Evolutionary conservation across 2,888 invertebrate species (phyloP), one percentile per base, ranked within the genome.

Genomic region (Phasia obesa): DNA sequence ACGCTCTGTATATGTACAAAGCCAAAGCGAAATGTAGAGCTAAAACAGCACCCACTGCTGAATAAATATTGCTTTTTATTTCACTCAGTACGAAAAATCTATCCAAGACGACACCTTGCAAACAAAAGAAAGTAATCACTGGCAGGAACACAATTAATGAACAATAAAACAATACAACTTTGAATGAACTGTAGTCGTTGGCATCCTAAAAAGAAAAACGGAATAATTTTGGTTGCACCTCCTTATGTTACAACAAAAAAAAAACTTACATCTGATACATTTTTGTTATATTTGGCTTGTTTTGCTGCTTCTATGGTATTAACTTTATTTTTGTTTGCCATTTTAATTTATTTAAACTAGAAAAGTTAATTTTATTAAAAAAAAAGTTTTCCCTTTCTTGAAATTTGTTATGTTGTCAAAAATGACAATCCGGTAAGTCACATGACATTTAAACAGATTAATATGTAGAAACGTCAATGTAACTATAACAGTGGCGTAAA

Each of bases 1-100:
- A 97, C 0, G 96, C 96, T 87, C 93, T 93, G 88, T 94, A 95
- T 87, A 97, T 96, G 88, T 96, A 97, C 57, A 95, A 91, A 27
- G 95, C 97, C 79, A 97, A 89, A 3, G 96, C 95, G 84, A 96
- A 88, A 89, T 97, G 97, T 69, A 97, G 91, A 6, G 95, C 93
- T 6, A 96, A 87, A 11, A 97, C 94, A 0, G 97, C 95, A 57
- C 94, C 93, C 47, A 95, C 93, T 25, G 97, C 97, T 4, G 97
- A 94, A 90, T 95, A 96, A 38, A 97, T 95, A 90, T 95, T 96
- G 87, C 95, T 95, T 21, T 93, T 93, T 51, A 95, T 90, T 31
- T 93, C 90, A 55, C 92, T 92, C 84, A 93, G 87, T 35, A 89
- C 88, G 55, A 93, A 91, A 85, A 94, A 91, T 92, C 94, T 94